phyloP scores from a whole-genome alignment of 2,888 invertebrate species.

The Calliphora vomitoria region DNA sequence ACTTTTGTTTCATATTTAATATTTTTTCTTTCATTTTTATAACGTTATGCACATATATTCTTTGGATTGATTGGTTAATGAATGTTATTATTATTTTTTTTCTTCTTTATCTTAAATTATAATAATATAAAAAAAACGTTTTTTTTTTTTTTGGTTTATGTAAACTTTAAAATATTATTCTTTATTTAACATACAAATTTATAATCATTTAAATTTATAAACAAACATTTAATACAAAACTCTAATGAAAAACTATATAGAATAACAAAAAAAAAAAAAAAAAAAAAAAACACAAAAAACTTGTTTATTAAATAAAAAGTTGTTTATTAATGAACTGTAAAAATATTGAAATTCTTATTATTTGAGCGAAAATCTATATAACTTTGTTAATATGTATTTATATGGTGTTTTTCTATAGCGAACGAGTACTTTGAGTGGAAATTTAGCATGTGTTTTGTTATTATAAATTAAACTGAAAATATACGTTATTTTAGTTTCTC shows the following conservation, averaged over 20 bases:
- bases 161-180: conserved; percentile 19
- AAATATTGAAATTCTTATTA: neutral
- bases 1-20: neutral
- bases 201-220: conserved; percentile 45
- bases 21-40: conserved; percentile 10
- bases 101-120: conserved; percentile 15
- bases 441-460: too few relatives aligned
- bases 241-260: conserved; percentile 61
- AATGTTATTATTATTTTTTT: conserved; percentile 10
- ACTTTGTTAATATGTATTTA: too few relatives aligned
- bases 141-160: neutral
- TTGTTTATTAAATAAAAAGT: conserved; percentile 75
- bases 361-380: too few relatives aligned
- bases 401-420: too few relatives aligned
- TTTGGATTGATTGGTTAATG: conserved; percentile 46
- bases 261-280: conserved; percentile 59
- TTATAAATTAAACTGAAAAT: too few relatives aligned
- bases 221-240: conserved; percentile 49
- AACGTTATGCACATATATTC: neutral
- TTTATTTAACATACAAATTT: conserved; percentile 41
- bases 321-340: conserved; percentile 75
- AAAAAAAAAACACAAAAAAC: conserved; percentile 56
- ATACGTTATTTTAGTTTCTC: too few relatives aligned
- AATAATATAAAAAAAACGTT: neutral
- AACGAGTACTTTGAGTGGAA: too few relatives aligned